Evolutionary conservation across 35 echinoderm and acorn worm genomes (phyloP), one percentile per base, ranked within the genome.

Genomic region (Apostichopus parvimensis): DNA sequence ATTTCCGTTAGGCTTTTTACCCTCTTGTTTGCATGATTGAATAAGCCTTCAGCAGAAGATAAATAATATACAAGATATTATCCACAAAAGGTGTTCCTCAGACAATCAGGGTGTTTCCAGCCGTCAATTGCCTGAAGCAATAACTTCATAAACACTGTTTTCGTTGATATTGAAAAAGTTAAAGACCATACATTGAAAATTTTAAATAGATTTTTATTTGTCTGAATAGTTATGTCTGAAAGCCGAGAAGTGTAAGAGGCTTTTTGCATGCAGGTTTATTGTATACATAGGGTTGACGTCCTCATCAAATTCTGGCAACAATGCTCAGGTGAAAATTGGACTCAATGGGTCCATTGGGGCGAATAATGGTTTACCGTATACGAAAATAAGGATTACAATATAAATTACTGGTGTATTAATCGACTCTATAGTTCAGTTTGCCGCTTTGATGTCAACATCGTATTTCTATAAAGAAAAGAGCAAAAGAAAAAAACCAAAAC

Each of bases 151-250:
- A 75, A 75, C 71, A 7, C 71, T 75, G 71, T 75, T 75, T 75
- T 75, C 71, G 71, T 75, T 75, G 71, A 75, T 75, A 75, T 75
- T 75, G 71, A 18, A 75, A 75, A 75, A 75, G 71, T 75, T 75
- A 75, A 75, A 75, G 6, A 75, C 17, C 71, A 75, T 75, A 18
- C 14, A 75, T 22, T 75, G 14, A 75, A 18, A 45, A 75, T 75
- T 75, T 75, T 18, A 75, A 75, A 75, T 75, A 75, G 71, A 75
- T 18, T 75, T 75, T 75, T 18, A 3, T 4, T 11, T 2, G 17
- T 75, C 71, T 75, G 71, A 75, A 75, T 75, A 75, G 71, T 6
- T 6, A 75, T 13, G 71, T 22, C 21, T 75, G 71, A 7, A 75
- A 20, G 17, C 14, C 11, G 6, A 22, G 71, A 18, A 18, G 71